phyloP scores from a whole-genome alignment of 2,888 invertebrate species.

The Zele albiditarsus region DNA sequence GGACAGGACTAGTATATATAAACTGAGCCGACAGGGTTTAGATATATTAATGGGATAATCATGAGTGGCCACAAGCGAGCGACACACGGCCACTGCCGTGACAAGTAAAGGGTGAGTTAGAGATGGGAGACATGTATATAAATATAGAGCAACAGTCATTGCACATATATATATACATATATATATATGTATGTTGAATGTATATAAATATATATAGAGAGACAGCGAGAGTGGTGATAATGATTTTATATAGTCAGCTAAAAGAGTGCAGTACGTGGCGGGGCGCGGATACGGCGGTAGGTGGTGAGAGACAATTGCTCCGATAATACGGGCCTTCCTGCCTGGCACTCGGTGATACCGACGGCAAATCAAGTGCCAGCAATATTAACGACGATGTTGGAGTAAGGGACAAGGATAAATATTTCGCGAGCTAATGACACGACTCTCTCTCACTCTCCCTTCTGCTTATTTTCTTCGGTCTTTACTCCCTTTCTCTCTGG shows the following conservation, averaged over 20 bases:
- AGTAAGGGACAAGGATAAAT: slow-evolving; percentile 46
- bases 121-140: slow-evolving; percentile 26
- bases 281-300: slow-evolving; percentile 48
- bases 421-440: slow-evolving; percentile 45
- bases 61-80: slow-evolving; percentile 60
- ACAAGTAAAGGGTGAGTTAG: slow-evolving; percentile 43
- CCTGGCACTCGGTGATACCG: slow-evolving; percentile 72
- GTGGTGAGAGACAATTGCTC: slow-evolving; percentile 71
- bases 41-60: slow-evolving; percentile 71
- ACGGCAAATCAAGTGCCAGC: slow-evolving; percentile 69
- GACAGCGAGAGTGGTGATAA: slow-evolving; percentile 62
- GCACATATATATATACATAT: slow-evolving; percentile 11
- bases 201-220: slow-evolving; percentile 6
- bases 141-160: not conserved
- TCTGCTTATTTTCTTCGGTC: not conserved
- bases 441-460: slow-evolving; percentile 29
- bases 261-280: slow-evolving; percentile 52
- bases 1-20: slow-evolving; percentile 53
- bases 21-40: slow-evolving; percentile 60
- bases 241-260: slow-evolving; percentile 71
- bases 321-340: slow-evolving; percentile 72
- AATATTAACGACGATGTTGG: slow-evolving; percentile 52
- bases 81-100: slow-evolving; percentile 16
- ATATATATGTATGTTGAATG: slow-evolving; percentile 18
- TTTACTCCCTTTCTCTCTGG: not conserved